Evolutionary conservation across 1,140 invertebrate genomes (phyloP), one percentile per base, ranked within the genome.

Genomic region (Lysiphlebus fabarum): DNA sequence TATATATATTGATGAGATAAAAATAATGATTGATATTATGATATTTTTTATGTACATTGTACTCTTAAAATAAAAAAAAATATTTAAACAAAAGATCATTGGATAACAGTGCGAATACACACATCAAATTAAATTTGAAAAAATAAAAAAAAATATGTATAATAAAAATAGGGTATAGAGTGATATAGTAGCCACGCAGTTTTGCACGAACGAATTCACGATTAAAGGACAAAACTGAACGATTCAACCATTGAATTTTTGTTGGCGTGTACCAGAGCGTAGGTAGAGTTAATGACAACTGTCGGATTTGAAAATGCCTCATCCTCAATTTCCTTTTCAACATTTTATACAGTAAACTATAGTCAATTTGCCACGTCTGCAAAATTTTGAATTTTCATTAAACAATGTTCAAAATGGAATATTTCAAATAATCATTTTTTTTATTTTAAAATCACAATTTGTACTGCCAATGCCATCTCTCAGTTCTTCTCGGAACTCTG

Each of bases 391-490:
- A 49, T n/a, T 33, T 33, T 49, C 10, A 33, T 7, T 34, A 10
- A 34, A 34, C 33, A 9, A 10, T 49, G 11, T 49, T 45, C 14
- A 45, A 17, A 8, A 36, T 33, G 48, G 36, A 26, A 49, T 9
- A 8, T 10, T 42, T n/a, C 41, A 10, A 42, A 42, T 8, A 8
- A 42, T 42, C 41, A 42, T n/a, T n/a, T 8, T 8, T 8, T 26
- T 11, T 26, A 26, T 34, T 44, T 47, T 36, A 5, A n/a, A 45
- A 34, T 7, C 50, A 65, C 63, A 17, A 7, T 57, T 62, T 9
- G 14, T 2, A 26, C 17, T 2, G 17, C 17, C 17, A 26, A 26
- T 45, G 69, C 69, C 69, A 70, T 67, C 69, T 70, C 45, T 65
- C 37, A 38, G 50, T 12, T 12, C 37, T 38, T 37, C 7, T 11